Base-by-base conservation (phyloP, 1,140 invertebrate species). In the Drepana arcuata region DNA sequence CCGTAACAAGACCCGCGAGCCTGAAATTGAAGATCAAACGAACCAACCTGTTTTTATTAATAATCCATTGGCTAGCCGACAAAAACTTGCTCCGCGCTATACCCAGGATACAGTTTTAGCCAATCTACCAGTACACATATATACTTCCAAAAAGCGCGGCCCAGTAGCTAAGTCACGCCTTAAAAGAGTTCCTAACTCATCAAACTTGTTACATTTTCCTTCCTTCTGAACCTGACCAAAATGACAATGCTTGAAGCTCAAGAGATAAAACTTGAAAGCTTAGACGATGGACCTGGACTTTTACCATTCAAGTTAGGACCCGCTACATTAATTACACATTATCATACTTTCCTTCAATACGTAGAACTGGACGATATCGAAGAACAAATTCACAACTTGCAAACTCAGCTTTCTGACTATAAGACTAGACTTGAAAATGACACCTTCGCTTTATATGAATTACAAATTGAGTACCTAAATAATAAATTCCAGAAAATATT, bases 11-110 rank as follows among this genome's bases (percentile, higher is more conserved):
- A 25, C 2, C 11, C 38, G 38, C 13, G 39, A 41, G 11, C 32
- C 32, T 9, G 39, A 41, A 30, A 7, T 15, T 23, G 39, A 41
- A 34, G 34, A 41, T 29, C 10, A 9, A 2, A 31, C 31, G 6
- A 3, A 41, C 2, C 39, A 41, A 30, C 39, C 34, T 12, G 21
- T 43, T 4, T 43, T 43, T 16, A 23, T 43, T 9, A 27, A 11
- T 7, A 43, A 43, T 24, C 41, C 41, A 5, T 21, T 21, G 4
- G 18, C 18, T 21, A 9, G 4, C 4, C 4, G 18, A 21, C 18
- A 21, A 9, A 21, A 21, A 21, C 4, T 21, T 5, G 18, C 18
- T 5, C 18, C 18, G 9, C 4, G 18, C 4, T 21, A 21, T 9
- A 21, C 18, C 3, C 5, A 16, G 2, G 34, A 36, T 7, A 28